These are phyloP conservation scores for Philypnodon macrostomus DNA, from an alignment of 2,797 vertebrate species.

Conservation along the genomic window DNA sequence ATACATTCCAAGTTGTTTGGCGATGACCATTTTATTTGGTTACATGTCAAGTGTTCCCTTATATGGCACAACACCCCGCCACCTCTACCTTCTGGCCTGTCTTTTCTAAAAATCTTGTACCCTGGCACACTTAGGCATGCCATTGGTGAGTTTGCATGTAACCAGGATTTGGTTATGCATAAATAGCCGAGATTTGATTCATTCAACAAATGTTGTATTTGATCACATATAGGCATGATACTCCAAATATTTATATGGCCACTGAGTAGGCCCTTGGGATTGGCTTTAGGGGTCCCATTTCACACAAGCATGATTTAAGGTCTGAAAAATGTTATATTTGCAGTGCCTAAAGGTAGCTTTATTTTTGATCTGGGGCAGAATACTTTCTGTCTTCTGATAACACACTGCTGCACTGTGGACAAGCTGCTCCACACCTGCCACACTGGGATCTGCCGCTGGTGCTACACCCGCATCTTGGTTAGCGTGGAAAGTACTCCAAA, in stretches of 20 bases:
- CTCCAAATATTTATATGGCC: neutral
- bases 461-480: too few species aligned
- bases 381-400: too few species aligned
- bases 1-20: neutral
- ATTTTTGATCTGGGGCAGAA: too few species aligned
- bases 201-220: neutral
- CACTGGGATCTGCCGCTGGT: too few species aligned
- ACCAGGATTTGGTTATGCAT: neutral
- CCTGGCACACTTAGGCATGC: neutral
- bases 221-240: neutral
- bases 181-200: conserved; percentile 1
- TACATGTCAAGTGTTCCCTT: neutral
- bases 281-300: neutral
- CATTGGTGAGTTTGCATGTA: neutral
- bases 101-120: neutral
- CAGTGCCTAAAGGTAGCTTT: neutral
- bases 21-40: neutral
- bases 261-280: neutral
- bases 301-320: neutral
- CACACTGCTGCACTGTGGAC: too few species aligned
- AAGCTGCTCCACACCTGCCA: too few species aligned
- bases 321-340: neutral
- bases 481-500: too few species aligned
- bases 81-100: neutral
- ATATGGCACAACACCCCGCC: neutral